A percentile compares a stretch with the other conserved stretches of the same genome.
These are phyloP conservation scores for Helobdella robusta DNA, from an alignment of 2,888 invertebrate species.

Conservation along the genomic window DNA sequence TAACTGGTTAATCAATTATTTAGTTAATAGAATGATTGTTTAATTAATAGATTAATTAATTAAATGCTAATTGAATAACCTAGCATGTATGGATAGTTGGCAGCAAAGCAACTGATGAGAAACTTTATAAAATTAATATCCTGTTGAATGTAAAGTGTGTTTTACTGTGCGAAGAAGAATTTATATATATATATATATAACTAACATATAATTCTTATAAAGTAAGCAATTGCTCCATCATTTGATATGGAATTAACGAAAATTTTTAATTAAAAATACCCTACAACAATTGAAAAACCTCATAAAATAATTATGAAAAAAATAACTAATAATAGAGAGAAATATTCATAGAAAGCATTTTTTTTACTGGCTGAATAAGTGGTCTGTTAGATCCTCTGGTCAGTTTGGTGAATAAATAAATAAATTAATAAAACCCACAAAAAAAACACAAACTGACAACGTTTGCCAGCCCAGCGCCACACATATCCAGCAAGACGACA, in stretches of 20 bases:
- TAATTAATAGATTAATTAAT: neutral
- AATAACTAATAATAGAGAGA: too few relatives aligned
- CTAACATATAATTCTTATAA: neutral
- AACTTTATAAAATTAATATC: conserved; percentile 85
- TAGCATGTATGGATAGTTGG: conserved; percentile 67
- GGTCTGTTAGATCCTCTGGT: too few relatives aligned
- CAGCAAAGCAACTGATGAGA: conserved; percentile 73
- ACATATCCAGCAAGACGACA: conserved; percentile 81
- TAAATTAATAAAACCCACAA: too few relatives aligned
- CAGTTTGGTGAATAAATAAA: too few relatives aligned
- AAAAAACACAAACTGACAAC: conserved; percentile 58
- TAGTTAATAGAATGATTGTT: neutral
- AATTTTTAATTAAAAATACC: too few relatives aligned
- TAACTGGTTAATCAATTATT: neutral
- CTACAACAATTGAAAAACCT: too few relatives aligned
- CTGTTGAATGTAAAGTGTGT: conserved; percentile 37
- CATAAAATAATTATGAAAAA: too few relatives aligned
- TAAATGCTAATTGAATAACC: conserved; percentile 42
- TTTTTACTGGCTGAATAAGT: too few relatives aligned
- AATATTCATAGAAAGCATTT: too few relatives aligned
- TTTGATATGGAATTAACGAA: neutral
- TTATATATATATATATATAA: neutral
- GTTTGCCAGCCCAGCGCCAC: conserved; percentile 71
- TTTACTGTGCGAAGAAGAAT: neutral
- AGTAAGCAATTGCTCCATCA: conserved; percentile 3